Conservation (phyloP, 2,797 vertebrate genomes). For the Phrynocephalus forsythii region DNA sequence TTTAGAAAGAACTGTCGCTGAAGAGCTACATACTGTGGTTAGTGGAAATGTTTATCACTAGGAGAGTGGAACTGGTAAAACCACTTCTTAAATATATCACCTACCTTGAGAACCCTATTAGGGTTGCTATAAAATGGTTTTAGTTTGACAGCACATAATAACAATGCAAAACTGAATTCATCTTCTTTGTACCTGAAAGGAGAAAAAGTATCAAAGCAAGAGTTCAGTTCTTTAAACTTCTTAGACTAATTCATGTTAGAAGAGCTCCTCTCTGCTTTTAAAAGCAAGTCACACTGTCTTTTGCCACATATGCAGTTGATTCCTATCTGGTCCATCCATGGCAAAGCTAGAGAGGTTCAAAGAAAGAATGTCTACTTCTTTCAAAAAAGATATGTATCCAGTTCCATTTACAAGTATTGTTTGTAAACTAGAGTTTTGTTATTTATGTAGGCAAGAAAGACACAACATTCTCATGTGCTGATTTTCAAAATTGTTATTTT, state of each 20-base stretch:
- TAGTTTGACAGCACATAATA: no score
- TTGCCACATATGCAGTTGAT: neutral
- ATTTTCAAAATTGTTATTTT: neutral
- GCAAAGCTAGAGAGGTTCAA: neutral
- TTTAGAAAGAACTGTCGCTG: constrained; percentile 4
- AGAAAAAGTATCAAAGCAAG: neutral
- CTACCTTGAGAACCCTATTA: no score
- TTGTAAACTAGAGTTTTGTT: neutral
- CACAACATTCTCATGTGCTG: neutral
- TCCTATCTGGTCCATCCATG: neutral
- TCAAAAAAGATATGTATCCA: no score
- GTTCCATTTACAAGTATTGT: neutral
- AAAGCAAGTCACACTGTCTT: neutral
- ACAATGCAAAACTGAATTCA: neutral
- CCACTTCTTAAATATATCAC: no score
- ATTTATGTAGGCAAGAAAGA: neutral
- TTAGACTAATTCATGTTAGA: neutral
- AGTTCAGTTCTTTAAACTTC: neutral
- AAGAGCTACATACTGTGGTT: neutral
- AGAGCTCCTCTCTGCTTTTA: neutral
- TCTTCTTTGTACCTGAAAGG: neutral
- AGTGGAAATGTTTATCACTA: neutral
- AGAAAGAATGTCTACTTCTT: neutral
- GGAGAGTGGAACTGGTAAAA: no score
- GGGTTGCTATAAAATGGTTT: no score